These are phyloP conservation scores for Callithrix jacchus DNA, from an alignment of 2,113 vertebrate genomes.

Conservation along the genomic window DNA sequence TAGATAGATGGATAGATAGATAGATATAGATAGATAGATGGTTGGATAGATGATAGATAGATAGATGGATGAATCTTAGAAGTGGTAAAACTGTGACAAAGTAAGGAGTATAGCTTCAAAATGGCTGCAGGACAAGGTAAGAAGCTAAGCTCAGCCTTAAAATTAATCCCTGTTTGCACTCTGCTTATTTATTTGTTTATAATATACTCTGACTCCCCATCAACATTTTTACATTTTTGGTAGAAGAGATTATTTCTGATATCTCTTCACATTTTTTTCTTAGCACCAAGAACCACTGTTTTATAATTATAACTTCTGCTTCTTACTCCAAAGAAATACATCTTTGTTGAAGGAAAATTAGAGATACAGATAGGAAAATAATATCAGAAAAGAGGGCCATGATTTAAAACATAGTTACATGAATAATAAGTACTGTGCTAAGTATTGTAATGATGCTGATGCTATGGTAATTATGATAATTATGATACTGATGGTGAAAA, in stretches of 20 bases:
- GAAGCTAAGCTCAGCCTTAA: background rate
- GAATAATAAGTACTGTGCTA: background rate
- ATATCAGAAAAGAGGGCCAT: background rate
- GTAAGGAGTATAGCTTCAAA: background rate
- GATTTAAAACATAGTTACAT: background rate
- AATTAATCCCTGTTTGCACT: background rate
- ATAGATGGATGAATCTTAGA: background rate
- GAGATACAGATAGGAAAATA: background rate
- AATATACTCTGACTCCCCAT: background rate
- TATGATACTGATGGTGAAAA: too few relatives aligned
- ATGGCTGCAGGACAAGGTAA: background rate
- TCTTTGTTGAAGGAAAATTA: background rate
- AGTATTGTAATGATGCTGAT: background rate
- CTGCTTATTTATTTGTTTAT: background rate
- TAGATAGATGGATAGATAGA: background rate
- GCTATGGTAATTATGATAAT: background rate
- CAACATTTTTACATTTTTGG: background rate
- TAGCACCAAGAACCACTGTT: background rate
- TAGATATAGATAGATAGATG: too few relatives aligned
- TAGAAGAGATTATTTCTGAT: background rate
- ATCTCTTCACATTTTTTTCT: conserved; percentile 41
- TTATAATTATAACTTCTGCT: background rate
- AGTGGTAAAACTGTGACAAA: background rate
- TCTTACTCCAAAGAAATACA: background rate
- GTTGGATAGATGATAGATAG: background rate